A percentile compares a stretch with the other conserved stretches of the same genome.
Evolutionary conservation across 1,140 invertebrate genomes (phyloP).

Genomic region (Hypothenemus hampei): DNA sequence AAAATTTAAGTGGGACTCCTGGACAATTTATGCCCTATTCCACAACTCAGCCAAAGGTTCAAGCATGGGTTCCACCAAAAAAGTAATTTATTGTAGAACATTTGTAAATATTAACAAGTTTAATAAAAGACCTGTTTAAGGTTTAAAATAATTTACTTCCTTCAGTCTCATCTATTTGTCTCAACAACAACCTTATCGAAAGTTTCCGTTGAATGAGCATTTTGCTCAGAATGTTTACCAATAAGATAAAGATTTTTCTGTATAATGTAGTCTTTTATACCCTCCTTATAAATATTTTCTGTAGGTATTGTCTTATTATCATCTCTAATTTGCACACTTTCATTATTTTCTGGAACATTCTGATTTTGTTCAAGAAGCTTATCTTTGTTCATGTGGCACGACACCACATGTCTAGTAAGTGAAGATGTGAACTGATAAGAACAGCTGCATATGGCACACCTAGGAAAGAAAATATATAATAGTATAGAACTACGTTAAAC

Average conservation of each 20-base stretch:
- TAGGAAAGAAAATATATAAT: conserved; percentile 17
- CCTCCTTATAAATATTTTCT: no score
- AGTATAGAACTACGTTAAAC: background rate
- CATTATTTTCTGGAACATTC: background rate
- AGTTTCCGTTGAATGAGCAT: no score
- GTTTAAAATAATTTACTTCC: no score
- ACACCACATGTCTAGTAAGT: conserved; percentile 39
- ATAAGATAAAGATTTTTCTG: no score
- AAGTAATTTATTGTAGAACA: conserved; percentile 7
- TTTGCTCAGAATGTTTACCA: no score
- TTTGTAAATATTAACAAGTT: no score
- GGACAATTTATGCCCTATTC: conserved; percentile 83
- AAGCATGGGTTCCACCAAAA: conserved; percentile 71
- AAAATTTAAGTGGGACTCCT: conserved; percentile 78
- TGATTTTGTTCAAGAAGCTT: background rate
- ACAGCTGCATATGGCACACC: conserved; percentile 38
- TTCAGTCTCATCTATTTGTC: no score
- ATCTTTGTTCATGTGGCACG: conserved; percentile 32
- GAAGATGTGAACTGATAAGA: conserved; percentile 39
- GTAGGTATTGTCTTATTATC: no score
- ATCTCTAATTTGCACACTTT: no score
- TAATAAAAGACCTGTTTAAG: no score
- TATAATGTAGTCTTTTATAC: no score
- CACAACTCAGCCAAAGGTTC: conserved; percentile 78
- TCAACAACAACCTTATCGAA: no score